Percentiles rank a stretch among this genome's conserved stretches.
Conservation (phyloP, 2,888 invertebrate genomes). For the Stenichneumon culpator region DNA sequence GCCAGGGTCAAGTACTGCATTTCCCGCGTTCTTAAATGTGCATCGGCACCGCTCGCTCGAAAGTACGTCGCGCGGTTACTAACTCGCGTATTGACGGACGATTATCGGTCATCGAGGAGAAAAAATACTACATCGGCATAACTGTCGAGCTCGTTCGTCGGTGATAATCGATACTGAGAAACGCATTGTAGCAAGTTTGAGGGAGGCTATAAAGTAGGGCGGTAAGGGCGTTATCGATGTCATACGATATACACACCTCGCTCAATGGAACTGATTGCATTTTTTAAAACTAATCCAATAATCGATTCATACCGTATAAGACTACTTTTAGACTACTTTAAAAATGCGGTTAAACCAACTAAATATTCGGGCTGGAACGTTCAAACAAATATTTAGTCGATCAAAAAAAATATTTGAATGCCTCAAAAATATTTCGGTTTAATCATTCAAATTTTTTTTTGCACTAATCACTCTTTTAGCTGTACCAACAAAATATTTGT, state of each 20-base stretch:
- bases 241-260: not conserved
- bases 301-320: not conserved
- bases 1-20: slow-evolving; percentile 68
- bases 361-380: too few species aligned
- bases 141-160: slow-evolving; percentile 16
- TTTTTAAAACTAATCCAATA: not conserved
- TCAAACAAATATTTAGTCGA: too few species aligned
- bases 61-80: slow-evolving; percentile 10
- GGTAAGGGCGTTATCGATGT: slow-evolving; percentile 25
- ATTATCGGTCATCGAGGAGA: slow-evolving; percentile 14
- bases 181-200: slow-evolving; percentile 30
- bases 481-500: too few species aligned
- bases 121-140: slow-evolving; percentile 35
- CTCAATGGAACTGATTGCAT: not conserved
- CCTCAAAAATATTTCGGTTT: too few species aligned
- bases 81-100: slow-evolving; percentile 29
- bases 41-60: slow-evolving; percentile 24
- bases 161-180: slow-evolving; percentile 31
- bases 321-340: slow-evolving; percentile 9
- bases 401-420: too few species aligned
- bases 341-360: too few species aligned
- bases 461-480: too few species aligned
- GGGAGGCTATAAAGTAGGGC: slow-evolving; percentile 18
- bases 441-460: too few species aligned
- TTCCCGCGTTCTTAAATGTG: slow-evolving; percentile 50